A percentile compares a stretch with the other conserved stretches of the same genome.
phyloP scores from a whole-genome alignment of 2,797 vertebrate genomes.

The Gallinago stenura region DNA sequence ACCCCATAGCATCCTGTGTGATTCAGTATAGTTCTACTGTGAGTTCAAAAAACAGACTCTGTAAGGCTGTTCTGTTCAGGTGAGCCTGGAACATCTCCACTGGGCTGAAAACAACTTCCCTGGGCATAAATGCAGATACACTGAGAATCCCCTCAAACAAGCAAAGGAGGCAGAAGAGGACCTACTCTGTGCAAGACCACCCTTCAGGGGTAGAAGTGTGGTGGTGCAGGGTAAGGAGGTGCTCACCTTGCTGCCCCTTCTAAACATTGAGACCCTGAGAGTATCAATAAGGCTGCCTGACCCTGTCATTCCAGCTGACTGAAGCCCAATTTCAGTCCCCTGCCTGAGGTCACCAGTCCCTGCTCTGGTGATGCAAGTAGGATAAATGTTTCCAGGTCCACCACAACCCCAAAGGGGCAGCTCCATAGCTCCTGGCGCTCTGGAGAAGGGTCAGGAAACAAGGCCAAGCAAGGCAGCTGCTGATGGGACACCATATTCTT shows the following conservation, averaged over 20 bases:
- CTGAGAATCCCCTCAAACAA: not conserved
- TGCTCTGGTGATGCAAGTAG: not conserved
- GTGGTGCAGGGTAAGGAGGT: not conserved
- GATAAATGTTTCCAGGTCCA: not conserved
- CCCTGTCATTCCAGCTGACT: not conserved
- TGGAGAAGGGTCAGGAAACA: not conserved
- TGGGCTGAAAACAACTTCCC: not conserved
- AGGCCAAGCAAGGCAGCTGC: not conserved
- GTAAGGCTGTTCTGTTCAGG: not conserved
- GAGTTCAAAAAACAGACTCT: not conserved
- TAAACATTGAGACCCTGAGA: not conserved
- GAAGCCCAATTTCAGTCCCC: not conserved
- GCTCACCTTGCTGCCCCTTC: not conserved
- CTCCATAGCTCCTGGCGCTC: not conserved
- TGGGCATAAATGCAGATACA: not conserved
- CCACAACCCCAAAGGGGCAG: accelerated
- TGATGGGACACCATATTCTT: accelerated
- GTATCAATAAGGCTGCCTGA: accelerated
- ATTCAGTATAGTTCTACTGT: no score
- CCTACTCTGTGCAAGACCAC: not conserved
- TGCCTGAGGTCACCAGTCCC: accelerated
- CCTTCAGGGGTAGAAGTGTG: not conserved
- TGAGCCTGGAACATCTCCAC: not conserved
- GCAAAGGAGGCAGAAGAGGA: not conserved
- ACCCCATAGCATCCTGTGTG: no score